These are phyloP conservation scores for Eupleurogrammus muticus DNA, from an alignment of 2,797 vertebrate genomes.

Conservation along the genomic window DNA sequence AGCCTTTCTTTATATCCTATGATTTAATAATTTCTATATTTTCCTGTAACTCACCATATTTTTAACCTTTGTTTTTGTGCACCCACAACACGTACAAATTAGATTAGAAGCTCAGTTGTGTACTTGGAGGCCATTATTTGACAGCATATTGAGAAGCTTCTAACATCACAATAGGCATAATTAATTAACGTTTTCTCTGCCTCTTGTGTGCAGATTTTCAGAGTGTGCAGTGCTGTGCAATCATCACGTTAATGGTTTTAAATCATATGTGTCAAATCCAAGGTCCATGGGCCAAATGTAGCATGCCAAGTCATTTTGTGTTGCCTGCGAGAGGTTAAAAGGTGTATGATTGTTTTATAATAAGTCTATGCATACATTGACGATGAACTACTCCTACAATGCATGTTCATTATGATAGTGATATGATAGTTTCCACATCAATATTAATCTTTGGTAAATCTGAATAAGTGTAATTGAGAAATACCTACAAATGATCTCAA, in stretches of 20 bases:
- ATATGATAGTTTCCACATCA: too few relatives aligned
- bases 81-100: constrained; percentile 11
- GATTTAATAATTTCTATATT: constrained; percentile 3
- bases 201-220: not conserved
- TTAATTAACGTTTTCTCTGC: constrained; percentile 26
- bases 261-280: too few relatives aligned
- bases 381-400: too few relatives aligned
- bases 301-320: too few relatives aligned
- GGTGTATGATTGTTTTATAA: too few relatives aligned
- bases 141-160: constrained; percentile 26
- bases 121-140: constrained; percentile 27
- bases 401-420: too few relatives aligned
- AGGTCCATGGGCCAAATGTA: too few relatives aligned
- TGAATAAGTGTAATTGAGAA: too few relatives aligned
- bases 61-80: constrained; percentile 22
- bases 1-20: not conserved
- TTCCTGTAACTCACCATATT: constrained; percentile 10
- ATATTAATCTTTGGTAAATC: too few relatives aligned
- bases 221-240: not conserved
- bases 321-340: too few relatives aligned
- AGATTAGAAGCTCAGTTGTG: constrained; percentile 14
- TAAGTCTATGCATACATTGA: too few relatives aligned
- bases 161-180: constrained; percentile 20
- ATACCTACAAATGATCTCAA: too few relatives aligned
- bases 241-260: not conserved